Conservation (phyloP, 2,113 vertebrate genomes). For the Struthidea cinerea region DNA sequence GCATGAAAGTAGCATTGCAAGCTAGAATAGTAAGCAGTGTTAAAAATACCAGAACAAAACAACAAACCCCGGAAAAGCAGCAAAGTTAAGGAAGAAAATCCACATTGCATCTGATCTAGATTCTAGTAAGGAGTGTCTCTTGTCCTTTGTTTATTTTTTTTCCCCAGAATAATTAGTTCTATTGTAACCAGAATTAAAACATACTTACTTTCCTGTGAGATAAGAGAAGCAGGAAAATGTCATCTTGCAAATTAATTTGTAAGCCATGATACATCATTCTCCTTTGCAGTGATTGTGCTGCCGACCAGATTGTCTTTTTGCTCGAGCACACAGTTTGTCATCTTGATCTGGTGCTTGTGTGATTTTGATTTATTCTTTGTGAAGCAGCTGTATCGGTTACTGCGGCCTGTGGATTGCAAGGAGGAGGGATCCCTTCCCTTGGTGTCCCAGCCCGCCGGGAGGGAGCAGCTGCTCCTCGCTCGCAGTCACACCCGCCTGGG, state of each 20-base stretch:
- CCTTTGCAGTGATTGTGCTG: neutral
- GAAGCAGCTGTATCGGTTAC: neutral
- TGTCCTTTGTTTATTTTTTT: neutral
- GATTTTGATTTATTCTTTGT: neutral
- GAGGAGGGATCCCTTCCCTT: neutral
- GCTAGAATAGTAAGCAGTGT: neutral
- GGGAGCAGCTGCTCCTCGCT: slow-evolving; percentile 6
- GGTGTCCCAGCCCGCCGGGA: rapidly evolving
- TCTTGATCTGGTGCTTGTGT: neutral
- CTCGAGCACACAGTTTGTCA: rapidly evolving
- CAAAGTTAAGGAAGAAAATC: neutral
- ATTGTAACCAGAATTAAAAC: neutral
- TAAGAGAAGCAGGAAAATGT: neutral
- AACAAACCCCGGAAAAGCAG: neutral
- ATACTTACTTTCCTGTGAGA: neutral
- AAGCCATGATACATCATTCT: neutral
- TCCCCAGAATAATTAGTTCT: neutral
- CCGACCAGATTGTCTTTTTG: neutral
- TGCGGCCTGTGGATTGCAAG: neutral
- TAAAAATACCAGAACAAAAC: too few species aligned
- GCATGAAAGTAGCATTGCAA: neutral
- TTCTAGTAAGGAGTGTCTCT: neutral
- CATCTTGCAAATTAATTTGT: neutral
- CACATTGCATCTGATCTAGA: neutral
- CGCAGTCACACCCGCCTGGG: neutral